Evolutionary conservation across 2,888 invertebrate species (phyloP).

Genomic region (Bellardia bayeri): DNA sequence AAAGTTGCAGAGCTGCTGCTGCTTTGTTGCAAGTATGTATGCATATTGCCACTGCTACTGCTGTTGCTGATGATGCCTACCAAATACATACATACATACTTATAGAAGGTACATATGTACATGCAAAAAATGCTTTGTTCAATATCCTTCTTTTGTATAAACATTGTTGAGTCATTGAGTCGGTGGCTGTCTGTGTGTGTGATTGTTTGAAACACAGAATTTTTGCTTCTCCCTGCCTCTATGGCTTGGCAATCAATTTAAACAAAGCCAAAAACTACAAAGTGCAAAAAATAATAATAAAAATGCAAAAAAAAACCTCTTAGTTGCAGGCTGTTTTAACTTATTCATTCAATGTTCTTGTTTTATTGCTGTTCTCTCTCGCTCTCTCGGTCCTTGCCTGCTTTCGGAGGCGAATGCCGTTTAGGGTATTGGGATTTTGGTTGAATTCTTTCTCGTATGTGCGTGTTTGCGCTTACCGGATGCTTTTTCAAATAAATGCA

Average conservation of each 20-base stretch:
- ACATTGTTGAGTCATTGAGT: constrained; percentile 49
- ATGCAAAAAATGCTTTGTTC: constrained; percentile 19
- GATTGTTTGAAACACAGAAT: constrained; percentile 47
- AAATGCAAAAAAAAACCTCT: constrained; percentile 28
- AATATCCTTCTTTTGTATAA: constrained; percentile 49
- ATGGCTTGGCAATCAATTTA: constrained; percentile 63
- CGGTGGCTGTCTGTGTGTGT: constrained; percentile 17
- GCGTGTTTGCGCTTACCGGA: constrained; percentile 41
- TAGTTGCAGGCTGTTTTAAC: constrained; percentile 43
- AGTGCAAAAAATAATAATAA: constrained; percentile 7
- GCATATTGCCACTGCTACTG: not conserved
- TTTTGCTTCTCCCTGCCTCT: not conserved
- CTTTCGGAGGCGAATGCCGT: constrained; percentile 20
- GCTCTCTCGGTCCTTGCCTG: not conserved
- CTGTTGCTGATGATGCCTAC: constrained; percentile 27
- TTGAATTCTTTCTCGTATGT: constrained; percentile 37
- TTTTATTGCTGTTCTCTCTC: constrained; percentile 24
- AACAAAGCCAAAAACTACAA: constrained; percentile 61
- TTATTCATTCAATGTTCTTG: constrained; percentile 43
- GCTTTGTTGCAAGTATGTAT: not conserved
- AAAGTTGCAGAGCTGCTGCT: constrained; percentile 45
- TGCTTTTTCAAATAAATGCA: constrained; percentile 61
- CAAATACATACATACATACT: not conserved
- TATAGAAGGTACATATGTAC: too few relatives aligned
- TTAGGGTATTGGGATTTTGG: constrained; percentile 8